These are phyloP conservation scores for Pissodes strobi DNA, from an alignment of 1,140 invertebrate genomes.

Conservation along the genomic window DNA sequence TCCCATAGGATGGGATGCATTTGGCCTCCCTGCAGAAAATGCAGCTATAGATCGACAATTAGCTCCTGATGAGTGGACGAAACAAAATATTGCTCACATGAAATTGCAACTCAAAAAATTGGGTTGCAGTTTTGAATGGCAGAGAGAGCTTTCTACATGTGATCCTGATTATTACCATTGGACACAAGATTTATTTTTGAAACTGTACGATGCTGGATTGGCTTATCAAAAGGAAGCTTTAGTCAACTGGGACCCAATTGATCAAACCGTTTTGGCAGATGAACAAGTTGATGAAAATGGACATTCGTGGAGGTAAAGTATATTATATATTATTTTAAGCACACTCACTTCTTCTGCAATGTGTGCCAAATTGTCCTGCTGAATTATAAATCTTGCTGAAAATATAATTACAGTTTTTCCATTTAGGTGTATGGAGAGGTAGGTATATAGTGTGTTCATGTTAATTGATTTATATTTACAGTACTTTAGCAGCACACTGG, in stretches of 20 bases:
- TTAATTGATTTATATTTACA: too few relatives aligned
- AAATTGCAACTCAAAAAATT: slow-evolving; percentile 81
- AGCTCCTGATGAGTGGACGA: slow-evolving; percentile 84
- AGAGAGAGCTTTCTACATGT: slow-evolving; percentile 81
- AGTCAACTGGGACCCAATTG: slow-evolving; percentile 99
- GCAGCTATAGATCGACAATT: slow-evolving; percentile 88
- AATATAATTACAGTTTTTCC: too few relatives aligned
- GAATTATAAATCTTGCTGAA: too few relatives aligned
- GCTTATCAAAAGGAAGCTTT: slow-evolving; percentile 86
- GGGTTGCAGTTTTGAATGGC: slow-evolving; percentile 93
- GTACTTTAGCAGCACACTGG: too few relatives aligned
- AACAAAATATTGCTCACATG: slow-evolving; percentile 89
- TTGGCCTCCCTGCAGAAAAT: slow-evolving; percentile 99
- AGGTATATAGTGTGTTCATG: too few relatives aligned
- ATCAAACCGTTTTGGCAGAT: slow-evolving; percentile 95
- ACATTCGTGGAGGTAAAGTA: slow-evolving; percentile 73
- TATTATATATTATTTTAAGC: too few relatives aligned
- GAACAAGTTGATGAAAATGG: slow-evolving; percentile 96
- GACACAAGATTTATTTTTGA: slow-evolving; percentile 95
- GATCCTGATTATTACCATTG: slow-evolving; percentile 83
- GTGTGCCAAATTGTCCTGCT: too few relatives aligned
- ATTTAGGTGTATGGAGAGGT: too few relatives aligned
- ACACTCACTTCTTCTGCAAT: too few relatives aligned
- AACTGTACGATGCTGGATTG: slow-evolving; percentile 83
- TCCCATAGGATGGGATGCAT: slow-evolving; percentile 99